Evolutionary conservation across 64 coral and sea anemone species (phyloP), one percentile per base, ranked within the genome.

Genomic region (Catalaphyllia jardinei): DNA sequence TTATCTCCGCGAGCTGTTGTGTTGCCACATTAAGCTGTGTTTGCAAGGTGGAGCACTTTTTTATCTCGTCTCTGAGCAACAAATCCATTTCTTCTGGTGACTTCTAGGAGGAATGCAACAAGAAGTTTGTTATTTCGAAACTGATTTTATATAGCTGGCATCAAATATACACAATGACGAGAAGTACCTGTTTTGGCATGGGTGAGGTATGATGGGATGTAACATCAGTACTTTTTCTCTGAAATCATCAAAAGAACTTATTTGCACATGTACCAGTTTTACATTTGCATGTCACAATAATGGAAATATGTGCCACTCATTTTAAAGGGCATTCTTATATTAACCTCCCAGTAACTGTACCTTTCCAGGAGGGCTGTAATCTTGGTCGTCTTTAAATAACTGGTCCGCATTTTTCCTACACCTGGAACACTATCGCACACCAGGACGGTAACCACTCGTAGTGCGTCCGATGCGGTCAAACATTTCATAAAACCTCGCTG

Each of bases 371-470:
- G 87, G 52, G 31, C 4, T 25, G n/a, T 63, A 77, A 24, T 76
- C 86, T 20, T 14, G 71, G 8, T 88, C 86, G n/a, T 60, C 11
- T 78, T 88, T 60, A 10, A 88, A 78, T 2, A 20, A 8, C 5
- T 28, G 38, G 61, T 90, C 64, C 6, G 64, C 77, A 10, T 5
- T 71, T 30, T 90, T 82, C 13, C 39, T 46, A 57, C 89, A 90
- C 5, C 29, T 72, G 25, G 29, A 72, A 27, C 79, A 90, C 79
- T 77, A 72, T 65, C 51, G 64, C 19, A 57, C 12, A 4, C 89
- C 79, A 51, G 11, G 38, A n/a, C 88, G 77, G 88, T 89, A 79
- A 20, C 51, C 18, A 35, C 28, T 24, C 22, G 33, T 15, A 1
- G 51, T 83, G 11, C 10, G 0, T 9, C 89, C 52, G 24, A 83